A percentile compares a stretch with the other conserved stretches of the same genome.
These are phyloP conservation scores for Bryconaethiops microstoma DNA, from an alignment of 2,797 vertebrate genomes.

Conservation along the genomic window DNA sequence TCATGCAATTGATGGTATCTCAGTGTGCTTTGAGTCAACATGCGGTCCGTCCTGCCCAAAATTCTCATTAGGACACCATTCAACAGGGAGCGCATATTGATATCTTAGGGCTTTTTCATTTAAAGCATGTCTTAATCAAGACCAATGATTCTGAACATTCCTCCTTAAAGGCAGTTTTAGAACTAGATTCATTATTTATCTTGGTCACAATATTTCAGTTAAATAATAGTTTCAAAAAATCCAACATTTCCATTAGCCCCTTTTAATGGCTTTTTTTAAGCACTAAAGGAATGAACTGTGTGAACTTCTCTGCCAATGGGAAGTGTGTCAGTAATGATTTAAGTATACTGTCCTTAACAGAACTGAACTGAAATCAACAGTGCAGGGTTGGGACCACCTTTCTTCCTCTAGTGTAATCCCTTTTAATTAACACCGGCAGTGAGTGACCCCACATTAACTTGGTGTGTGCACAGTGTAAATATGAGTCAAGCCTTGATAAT, in stretches of 20 bases:
- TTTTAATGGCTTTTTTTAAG: not conserved
- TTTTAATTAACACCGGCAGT: constrained; percentile 8
- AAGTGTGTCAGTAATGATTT: not conserved
- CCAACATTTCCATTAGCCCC: not conserved
- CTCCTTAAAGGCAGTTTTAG: not conserved
- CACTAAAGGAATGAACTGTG: not conserved
- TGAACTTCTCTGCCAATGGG: not conserved
- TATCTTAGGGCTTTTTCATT: not conserved
- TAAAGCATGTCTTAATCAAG: constrained; percentile 7
- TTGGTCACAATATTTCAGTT: not conserved
- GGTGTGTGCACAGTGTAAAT: not conserved
- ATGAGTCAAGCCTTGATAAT: not conserved
- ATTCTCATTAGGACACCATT: constrained; percentile 9
- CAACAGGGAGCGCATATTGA: not conserved
- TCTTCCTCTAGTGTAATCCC: not conserved
- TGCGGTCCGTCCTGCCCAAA: constrained; percentile 11
- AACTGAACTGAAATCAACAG: not conserved
- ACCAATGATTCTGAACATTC: not conserved
- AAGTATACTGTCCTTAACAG: not conserved
- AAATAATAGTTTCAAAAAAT: not conserved
- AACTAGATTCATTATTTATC: not conserved
- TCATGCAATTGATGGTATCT: constrained; percentile 22
- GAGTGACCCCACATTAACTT: not conserved
- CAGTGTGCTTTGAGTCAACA: constrained; percentile 25
- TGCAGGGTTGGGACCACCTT: not conserved